Conservation (phyloP, 2,888 invertebrate species). For the Mesorhabditis belari region DNA sequence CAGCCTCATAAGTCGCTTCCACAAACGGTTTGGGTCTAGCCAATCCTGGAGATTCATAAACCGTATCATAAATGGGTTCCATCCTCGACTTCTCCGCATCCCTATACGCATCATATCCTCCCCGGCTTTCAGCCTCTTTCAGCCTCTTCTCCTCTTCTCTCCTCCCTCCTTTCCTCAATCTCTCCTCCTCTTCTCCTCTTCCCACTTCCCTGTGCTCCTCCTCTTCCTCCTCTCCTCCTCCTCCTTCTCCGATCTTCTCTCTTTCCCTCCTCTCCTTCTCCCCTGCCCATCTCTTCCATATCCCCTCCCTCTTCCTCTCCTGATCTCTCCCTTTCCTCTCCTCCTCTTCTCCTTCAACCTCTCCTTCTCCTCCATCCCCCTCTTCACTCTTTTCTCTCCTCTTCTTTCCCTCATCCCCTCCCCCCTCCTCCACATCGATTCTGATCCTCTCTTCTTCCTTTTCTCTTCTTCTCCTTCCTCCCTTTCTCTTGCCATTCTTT, state of each 20-base stretch:
- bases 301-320: background rate
- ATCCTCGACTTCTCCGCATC: too few species aligned
- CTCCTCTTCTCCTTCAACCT: background rate
- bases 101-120: background rate
- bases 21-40: too few species aligned
- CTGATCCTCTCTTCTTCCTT: background rate
- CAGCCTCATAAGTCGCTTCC: too few species aligned
- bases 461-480: background rate
- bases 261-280: background rate
- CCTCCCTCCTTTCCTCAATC: too few species aligned
- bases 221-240: background rate
- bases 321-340: background rate
- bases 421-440: background rate
- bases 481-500: background rate
- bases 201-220: background rate
- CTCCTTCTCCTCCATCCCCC: background rate
- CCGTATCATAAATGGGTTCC: too few species aligned
- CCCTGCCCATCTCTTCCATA: background rate
- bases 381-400: too few species aligned
- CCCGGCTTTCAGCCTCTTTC: background rate
- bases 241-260: background rate
- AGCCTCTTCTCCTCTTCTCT: background rate
- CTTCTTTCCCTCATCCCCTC: background rate
- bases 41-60: too few species aligned
- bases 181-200: background rate